These are phyloP conservation scores for Polymixis flavicincta DNA, from an alignment of 2,888 invertebrate genomes.

Conservation along the genomic window DNA sequence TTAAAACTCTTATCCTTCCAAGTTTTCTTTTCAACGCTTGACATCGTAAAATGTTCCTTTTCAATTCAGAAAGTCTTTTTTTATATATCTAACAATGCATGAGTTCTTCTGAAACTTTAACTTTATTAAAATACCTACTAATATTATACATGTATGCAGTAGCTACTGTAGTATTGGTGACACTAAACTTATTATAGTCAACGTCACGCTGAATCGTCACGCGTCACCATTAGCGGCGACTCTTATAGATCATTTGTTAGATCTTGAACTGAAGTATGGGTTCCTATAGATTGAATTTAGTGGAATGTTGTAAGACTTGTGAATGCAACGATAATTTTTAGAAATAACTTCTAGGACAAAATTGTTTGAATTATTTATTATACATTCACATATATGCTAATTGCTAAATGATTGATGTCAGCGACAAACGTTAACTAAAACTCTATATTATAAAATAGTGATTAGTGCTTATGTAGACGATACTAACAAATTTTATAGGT, in stretches of 20 bases:
- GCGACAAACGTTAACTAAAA: constrained; percentile 58
- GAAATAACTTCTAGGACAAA: constrained; percentile 66
- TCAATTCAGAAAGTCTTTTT: constrained; percentile 34
- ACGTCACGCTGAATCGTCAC: constrained; percentile 34
- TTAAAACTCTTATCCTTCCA: constrained; percentile 69
- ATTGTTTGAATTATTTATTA: constrained; percentile 69
- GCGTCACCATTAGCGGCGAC: constrained; percentile 44
- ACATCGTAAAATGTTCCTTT: constrained; percentile 56
- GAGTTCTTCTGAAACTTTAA: constrained; percentile 41
- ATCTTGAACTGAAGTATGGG: constrained; percentile 88
- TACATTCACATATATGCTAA: constrained; percentile 60
- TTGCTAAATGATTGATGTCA: constrained; percentile 60
- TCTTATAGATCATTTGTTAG: constrained; percentile 73
- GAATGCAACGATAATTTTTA: constrained; percentile 72
- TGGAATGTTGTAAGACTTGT: constrained; percentile 73
- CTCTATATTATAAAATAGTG: constrained; percentile 60
- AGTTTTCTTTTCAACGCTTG: constrained; percentile 70
- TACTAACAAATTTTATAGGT: constrained; percentile 73
- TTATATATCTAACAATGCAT: constrained; percentile 67
- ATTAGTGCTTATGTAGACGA: constrained; percentile 69
- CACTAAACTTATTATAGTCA: constrained; percentile 35
- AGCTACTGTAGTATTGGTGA: constrained; percentile 49
- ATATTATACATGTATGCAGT: constrained; percentile 45
- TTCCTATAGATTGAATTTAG: constrained; percentile 88
- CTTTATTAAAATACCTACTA: constrained; percentile 35